Percentiles rank a stretch among this genome's conserved stretches.
phyloP scores from a whole-genome alignment of 2,888 invertebrate species.

The Euplexia lucipara region DNA sequence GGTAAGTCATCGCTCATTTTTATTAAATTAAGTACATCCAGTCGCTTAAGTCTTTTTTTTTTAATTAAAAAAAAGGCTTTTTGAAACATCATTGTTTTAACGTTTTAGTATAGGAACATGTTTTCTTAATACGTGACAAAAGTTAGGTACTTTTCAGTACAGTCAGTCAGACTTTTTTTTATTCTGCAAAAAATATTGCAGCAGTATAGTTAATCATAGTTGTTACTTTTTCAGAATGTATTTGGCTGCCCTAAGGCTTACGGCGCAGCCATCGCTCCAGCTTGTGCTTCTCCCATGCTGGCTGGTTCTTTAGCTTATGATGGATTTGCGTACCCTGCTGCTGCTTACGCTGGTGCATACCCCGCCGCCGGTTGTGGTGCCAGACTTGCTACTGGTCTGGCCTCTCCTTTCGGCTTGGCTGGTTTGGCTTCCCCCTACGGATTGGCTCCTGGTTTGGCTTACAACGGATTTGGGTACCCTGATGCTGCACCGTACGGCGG shows the following conservation, averaged over 20 bases:
- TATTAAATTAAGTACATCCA: too few species aligned
- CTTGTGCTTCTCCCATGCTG: not conserved
- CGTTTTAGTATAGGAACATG: too few species aligned
- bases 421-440: not conserved
- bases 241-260: not conserved
- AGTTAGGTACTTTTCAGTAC: too few species aligned
- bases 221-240: not conserved
- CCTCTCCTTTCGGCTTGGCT: not conserved
- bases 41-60: too few species aligned
- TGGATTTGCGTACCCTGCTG: conserved; percentile 18
- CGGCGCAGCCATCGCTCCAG: not conserved
- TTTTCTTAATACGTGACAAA: too few species aligned
- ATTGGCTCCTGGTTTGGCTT: conserved; percentile 5
- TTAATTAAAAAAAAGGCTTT: not conserved
- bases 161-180: too few species aligned
- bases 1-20: too few species aligned
- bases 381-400: too few species aligned
- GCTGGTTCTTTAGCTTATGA: conserved; percentile 21
- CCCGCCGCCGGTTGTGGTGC: conserved; percentile 10
- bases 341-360: not conserved
- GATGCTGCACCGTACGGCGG: conserved; percentile 43
- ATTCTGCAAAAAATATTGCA: too few species aligned
- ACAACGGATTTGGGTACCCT: not conserved
- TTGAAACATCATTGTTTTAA: too few species aligned
- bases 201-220: not conserved